Conservation (phyloP, 2,797 vertebrate genomes). For the Cyprinella venusta region DNA sequence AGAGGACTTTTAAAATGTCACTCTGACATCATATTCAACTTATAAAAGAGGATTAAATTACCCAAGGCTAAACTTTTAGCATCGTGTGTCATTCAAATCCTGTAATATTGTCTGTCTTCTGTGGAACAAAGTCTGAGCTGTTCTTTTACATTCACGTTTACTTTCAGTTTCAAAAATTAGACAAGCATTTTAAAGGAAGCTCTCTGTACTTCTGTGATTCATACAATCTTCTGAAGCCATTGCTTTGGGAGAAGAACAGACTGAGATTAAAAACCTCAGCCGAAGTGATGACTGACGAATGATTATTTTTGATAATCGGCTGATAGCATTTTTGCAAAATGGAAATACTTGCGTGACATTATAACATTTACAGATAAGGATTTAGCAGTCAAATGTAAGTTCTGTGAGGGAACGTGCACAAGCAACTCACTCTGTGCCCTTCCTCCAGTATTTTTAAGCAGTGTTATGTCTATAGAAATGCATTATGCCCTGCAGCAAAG, state of each 20-base stretch:
- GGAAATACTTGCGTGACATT: no score
- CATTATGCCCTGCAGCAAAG: no score
- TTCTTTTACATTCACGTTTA: not conserved
- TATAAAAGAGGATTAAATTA: not conserved
- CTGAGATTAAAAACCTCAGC: not conserved
- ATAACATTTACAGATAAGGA: not conserved
- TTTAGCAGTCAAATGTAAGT: not conserved
- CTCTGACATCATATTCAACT: not conserved
- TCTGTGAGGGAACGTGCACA: not conserved
- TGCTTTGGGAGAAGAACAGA: not conserved
- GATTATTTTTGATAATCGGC: not conserved
- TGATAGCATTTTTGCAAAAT: no score
- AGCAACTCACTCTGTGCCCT: no score
- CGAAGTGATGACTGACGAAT: not conserved
- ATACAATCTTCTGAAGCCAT: not conserved
- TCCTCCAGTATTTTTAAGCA: no score
- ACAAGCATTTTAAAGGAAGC: not conserved
- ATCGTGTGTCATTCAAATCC: not conserved
- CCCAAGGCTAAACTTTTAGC: constrained; percentile 12
- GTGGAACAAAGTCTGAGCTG: not conserved
- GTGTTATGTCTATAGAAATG: no score
- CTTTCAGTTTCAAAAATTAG: not conserved
- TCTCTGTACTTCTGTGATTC: not conserved
- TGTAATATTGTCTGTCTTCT: constrained; percentile 3
- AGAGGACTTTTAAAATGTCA: constrained; percentile 3